Evolutionary conservation across 2,888 invertebrate species (phyloP), one percentile per base, ranked within the genome.

Genomic region (Tromatobia lineatoria): DNA sequence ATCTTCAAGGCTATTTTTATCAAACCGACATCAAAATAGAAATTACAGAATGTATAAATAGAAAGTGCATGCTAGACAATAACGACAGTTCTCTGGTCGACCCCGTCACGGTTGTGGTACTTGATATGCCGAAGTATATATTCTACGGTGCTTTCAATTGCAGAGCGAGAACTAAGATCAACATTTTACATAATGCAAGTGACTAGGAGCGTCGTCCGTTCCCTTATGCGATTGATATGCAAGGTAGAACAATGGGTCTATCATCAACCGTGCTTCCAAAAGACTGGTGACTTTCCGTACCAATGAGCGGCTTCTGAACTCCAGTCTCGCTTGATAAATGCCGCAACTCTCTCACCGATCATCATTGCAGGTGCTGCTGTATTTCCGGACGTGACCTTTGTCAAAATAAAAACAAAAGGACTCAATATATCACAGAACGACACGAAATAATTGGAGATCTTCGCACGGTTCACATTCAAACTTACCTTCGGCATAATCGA

Each of bases 401-500:
- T 10, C 20, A n/a, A 50, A 67, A 38, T 57, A 45, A 3, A 45
- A 8, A 69, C 38, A 4, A 29, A 7, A n/a, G 2, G 8, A 38
- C 0, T 34, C 34, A 18, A 50, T 52, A 45, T 29, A 2, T 15
- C 23, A 13, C 18, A 38, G 6, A 70, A 50, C 15, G 29, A 15
- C 11, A 61, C 18, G 6, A 61, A 25, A 57, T 25, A 6, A 0
- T 15, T 0, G 59, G 7, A 10, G 7, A 23, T 6, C 15, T 8
- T 7, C n/a, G 7, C 15, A 54, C 10, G 4, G 10, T 8, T 57
- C 10, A 38, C 15, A 42, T 6, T 8, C 1, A 94, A 94, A 15
- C 93, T 90, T 61, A 95, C 94, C 52, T 93, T 94, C 0, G 96
- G 96, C 94, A 96, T 95, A 34, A 96, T 94, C 2, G 96, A 96